Conservation (phyloP, 2,797 vertebrate species). For the Nothura maculosa region DNA sequence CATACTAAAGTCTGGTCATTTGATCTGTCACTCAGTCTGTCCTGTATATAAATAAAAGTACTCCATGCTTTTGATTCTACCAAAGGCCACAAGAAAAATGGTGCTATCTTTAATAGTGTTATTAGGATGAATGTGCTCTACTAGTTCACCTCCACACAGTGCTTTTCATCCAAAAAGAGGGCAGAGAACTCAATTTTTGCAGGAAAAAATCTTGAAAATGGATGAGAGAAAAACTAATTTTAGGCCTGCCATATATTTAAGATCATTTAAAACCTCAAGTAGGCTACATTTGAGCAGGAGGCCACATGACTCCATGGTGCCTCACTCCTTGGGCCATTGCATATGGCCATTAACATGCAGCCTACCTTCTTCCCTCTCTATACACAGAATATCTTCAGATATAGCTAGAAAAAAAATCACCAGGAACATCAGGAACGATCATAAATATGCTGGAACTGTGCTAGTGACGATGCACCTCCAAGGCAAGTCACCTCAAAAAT, state of each 20-base stretch:
- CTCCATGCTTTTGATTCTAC: background rate
- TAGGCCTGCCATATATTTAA: background rate
- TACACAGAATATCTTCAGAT: background rate
- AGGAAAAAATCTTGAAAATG: background rate
- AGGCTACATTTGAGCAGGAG: background rate
- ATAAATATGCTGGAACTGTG: accelerated
- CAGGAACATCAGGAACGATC: background rate
- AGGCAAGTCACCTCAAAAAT: background rate
- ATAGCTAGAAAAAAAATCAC: background rate
- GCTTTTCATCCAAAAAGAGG: background rate
- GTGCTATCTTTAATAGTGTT: background rate
- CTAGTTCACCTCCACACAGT: accelerated
- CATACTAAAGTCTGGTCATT: constrained; percentile 58
- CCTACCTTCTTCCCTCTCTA: background rate
- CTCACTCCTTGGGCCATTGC: background rate
- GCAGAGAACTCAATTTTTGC: background rate
- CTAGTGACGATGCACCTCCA: background rate
- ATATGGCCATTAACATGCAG: accelerated
- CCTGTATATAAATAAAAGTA: constrained; percentile 54
- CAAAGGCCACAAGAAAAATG: background rate
- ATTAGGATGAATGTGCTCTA: accelerated
- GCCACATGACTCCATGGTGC: accelerated
- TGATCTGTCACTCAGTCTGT: constrained; percentile 64
- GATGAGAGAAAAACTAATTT: background rate
- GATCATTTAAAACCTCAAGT: background rate